Evolutionary conservation across 2,888 invertebrate species (phyloP).

Genomic region (Drosophila hawaiiensis): DNA sequence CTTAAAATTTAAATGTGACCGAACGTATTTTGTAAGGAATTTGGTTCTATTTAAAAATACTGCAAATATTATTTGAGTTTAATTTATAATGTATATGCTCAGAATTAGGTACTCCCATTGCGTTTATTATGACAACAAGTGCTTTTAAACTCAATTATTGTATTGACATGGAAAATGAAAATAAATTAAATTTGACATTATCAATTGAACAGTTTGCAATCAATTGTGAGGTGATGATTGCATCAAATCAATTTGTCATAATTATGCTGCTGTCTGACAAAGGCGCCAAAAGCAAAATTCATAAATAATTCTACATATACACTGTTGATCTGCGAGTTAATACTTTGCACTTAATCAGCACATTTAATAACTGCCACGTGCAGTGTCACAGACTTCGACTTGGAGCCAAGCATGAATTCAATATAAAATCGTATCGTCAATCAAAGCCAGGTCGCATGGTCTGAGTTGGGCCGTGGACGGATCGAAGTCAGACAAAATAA

Average conservation of each 20-base stretch:
- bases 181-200: conserved; percentile 1
- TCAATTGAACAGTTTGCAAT: conserved; percentile 9
- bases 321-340: conserved; percentile 42
- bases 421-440: conserved; percentile 74
- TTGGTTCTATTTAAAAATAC: neutral
- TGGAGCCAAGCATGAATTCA: conserved; percentile 37
- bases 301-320: conserved; percentile 59
- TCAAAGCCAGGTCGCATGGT: conserved; percentile 50
- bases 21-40: neutral
- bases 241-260: conserved; percentile 63
- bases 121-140: neutral
- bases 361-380: conserved; percentile 78
- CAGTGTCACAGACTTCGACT: conserved; percentile 33
- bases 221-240: conserved; percentile 9
- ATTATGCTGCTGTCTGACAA: conserved; percentile 48
- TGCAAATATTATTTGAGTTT: neutral
- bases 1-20: neutral
- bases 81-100: neutral
- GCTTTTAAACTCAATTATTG: neutral
- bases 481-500: conserved; percentile 55
- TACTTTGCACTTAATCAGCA: conserved; percentile 74
- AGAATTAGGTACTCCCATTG: neutral
- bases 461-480: neutral
- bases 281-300: conserved; percentile 22
- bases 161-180: neutral